Evolutionary conservation across 2,797 vertebrate genomes (phyloP), one percentile per base, ranked within the genome.

Genomic region (Acestrorhynchus altus): DNA sequence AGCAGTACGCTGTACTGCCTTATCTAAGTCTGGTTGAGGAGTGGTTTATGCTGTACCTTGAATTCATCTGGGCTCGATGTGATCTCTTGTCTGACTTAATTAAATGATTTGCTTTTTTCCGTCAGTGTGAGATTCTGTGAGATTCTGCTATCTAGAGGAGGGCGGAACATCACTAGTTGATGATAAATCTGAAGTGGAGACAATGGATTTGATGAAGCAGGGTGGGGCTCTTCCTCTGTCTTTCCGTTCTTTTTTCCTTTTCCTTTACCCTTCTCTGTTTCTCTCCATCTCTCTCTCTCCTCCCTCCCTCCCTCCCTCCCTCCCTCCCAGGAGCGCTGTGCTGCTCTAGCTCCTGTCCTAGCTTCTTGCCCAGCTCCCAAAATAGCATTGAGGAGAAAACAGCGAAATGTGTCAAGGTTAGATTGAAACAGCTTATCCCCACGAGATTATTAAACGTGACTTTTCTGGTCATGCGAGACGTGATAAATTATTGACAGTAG

Each of bases 391-490:
- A 82, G 78, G 79, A 75, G 76, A 74, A 77, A 81, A 81, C 71
- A 54, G 46, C 52, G 42, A 85, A 89, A 81, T 87, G 84, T 85
- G 85, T 87, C 84, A 87, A 86, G 85, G 86, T 87, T 85, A 86
- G 78, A 76, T 74, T 81, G 84, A 85, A 86, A 85, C 57, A 61
- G 81, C 80, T 79, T 65, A 81, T 79, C 77, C 83, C 76, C 22
- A 44, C 8, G 64, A 82, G 81, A 85, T 84, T 72, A 83, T 74
- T 78, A 79, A 83, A 80, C 80, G 74, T 77, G 81, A 84, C 76
- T 76, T 60, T 75, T 76, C 75, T 77, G 72, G 76, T 80, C 73
- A 60, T 76, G 68, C 72, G 66, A 76, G 80, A 79, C 59, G 70
- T 77, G 75, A 87, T 87, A 80, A 88, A 83, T 84, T 80, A 83